Conservation (phyloP, 2,888 invertebrate species). For the Synergus japonicus region DNA sequence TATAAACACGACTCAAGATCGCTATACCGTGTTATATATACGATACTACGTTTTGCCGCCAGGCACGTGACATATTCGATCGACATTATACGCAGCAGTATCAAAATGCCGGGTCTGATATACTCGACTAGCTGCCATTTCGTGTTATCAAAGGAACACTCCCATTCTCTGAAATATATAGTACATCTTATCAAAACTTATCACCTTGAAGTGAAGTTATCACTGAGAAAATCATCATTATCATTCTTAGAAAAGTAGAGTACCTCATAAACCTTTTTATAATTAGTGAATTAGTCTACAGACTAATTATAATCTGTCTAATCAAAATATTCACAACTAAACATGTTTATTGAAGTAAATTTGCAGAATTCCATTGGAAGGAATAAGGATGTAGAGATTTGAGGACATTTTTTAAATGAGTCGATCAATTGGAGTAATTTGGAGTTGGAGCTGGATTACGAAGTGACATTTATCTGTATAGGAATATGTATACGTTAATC, state of each 20-base stretch:
- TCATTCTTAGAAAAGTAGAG: no score
- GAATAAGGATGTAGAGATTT: no score
- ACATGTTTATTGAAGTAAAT: no score
- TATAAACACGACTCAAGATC: slow-evolving; percentile 74
- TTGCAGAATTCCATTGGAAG: no score
- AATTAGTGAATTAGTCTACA: no score
- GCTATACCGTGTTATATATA: slow-evolving; percentile 58
- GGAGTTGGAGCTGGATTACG: slow-evolving; percentile 12
- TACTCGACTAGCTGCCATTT: neutral
- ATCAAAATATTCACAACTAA: no score
- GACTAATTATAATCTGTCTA: no score
- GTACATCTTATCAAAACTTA: neutral
- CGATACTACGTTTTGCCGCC: slow-evolving; percentile 56
- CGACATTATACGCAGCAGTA: slow-evolving; percentile 33
- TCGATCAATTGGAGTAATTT: neutral
- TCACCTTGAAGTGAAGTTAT: neutral
- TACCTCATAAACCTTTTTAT: no score
- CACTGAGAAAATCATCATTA: no score
- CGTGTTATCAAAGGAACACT: neutral
- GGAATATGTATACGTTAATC: slow-evolving; percentile 51
- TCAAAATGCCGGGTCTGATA: slow-evolving; percentile 19
- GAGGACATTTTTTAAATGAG: neutral
- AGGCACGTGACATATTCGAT: slow-evolving; percentile 58
- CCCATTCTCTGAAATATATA: slow-evolving; percentile 12
- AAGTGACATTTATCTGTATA: slow-evolving; percentile 46